phyloP scores from a whole-genome alignment of 2,888 invertebrate genomes.

The Microplitis deprimator region DNA sequence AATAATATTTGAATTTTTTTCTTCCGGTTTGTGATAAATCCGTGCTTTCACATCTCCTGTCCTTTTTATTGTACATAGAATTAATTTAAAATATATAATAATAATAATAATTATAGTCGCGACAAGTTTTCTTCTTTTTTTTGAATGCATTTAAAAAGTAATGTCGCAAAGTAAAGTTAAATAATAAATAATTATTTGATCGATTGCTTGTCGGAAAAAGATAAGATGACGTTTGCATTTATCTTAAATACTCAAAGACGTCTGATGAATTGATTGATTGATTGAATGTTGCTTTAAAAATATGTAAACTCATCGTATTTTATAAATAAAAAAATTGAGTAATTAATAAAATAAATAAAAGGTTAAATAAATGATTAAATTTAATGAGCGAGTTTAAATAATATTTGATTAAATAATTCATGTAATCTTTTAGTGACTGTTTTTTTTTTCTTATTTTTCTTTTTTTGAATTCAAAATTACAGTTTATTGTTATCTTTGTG shows the following conservation, averaged over 20 bases:
- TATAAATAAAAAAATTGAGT: conserved; percentile 16
- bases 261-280: conserved; percentile 6
- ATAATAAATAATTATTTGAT: conserved; percentile 24
- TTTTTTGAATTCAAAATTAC: conserved; percentile 70
- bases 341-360: conserved; percentile 9
- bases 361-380: background rate
- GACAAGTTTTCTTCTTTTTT: conserved; percentile 14
- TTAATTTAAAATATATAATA: background rate
- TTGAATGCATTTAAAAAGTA: conserved; percentile 3
- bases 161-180: background rate
- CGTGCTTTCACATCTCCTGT: conserved; percentile 8
- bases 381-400: background rate
- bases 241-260: conserved; percentile 8
- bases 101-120: background rate
- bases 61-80: conserved; percentile 37
- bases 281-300: conserved; percentile 15
- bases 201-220: conserved; percentile 5
- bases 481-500: conserved; percentile 71
- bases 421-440: conserved; percentile 1
- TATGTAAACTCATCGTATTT: conserved; percentile 23
- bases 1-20: conserved; percentile 20
- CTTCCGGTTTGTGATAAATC: background rate
- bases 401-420: background rate
- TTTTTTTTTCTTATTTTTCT: conserved; percentile 3
- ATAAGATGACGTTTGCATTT: conserved; percentile 6